Evolutionary conservation across 23 tunicate species (phyloP), one percentile per base, ranked within the genome.

Genomic region (Clavelina lepadiformis): DNA sequence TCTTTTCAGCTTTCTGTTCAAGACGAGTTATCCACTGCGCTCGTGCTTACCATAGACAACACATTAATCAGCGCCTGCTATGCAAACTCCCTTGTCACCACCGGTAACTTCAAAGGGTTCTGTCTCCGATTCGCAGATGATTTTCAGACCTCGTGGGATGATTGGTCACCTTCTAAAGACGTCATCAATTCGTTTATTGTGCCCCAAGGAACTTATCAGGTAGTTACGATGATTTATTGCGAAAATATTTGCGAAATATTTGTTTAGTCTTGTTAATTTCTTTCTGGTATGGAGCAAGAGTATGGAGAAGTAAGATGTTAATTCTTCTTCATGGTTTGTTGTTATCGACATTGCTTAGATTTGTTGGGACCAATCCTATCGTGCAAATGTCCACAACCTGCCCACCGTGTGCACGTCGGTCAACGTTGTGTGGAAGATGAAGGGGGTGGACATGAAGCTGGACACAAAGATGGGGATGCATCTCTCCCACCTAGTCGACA

Each of bases 171-270:
- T 52, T 63, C 63, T 1, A 46, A 33, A 25, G 6, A 64, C 35
- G 65, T 71, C 26, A 46, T 61, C 46, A 89, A 89, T 52, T 80
- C 97, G 30, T 69, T 89, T 28, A 69, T 78, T 7, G 97, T 89
- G 1, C 97, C 97, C 3, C 80, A 81, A n/a, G 97, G 97, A 19
- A 81, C 85, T 7, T 89, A 89, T 62, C 73, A 89, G 82, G 97
- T 81, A 51, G 59, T n/a, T n/a, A n/a, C n/a, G n/a, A n/a, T 29
- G 28, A 8, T n/a, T 44, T 44, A 18, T 44, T 44, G 13, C 18
- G 18, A 45, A 45, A 18, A 13, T 15, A 13, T 13, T 45, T 13
- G 18, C 50, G 18, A 45, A 15, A 13, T 15, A 15, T 13, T 45
- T 15, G 50, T 13, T 45, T 45, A 15, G 15, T 18, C 50, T 13